Conservation (phyloP, 2,888 invertebrate species). For the Synanthedon tipuliformis region DNA sequence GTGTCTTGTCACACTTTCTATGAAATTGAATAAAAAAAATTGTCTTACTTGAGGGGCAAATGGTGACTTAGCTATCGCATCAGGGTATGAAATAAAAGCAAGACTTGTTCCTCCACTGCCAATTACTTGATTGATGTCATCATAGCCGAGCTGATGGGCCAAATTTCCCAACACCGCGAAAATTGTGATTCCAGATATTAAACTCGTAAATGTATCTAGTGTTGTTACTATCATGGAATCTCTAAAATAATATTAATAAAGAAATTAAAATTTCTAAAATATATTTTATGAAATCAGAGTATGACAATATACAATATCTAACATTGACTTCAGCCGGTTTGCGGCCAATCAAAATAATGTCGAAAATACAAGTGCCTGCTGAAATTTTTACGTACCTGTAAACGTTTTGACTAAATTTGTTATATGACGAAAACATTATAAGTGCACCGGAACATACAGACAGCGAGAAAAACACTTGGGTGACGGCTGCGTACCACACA, state of each 20-base stretch:
- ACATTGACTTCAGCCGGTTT: neutral
- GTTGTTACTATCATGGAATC: slow-evolving; percentile 85
- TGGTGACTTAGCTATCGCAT: slow-evolving; percentile 81
- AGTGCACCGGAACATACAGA: slow-evolving; percentile 82
- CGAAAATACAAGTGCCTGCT: neutral
- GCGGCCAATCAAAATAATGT: neutral
- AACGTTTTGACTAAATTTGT: slow-evolving; percentile 77
- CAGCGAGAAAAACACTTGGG: slow-evolving; percentile 84
- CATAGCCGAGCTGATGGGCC: slow-evolving; percentile 72
- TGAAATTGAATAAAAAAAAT: neutral
- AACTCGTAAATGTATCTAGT: slow-evolving; percentile 83
- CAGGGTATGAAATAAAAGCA: slow-evolving; percentile 88
- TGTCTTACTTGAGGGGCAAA: slow-evolving; percentile 76
- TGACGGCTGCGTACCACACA: slow-evolving; percentile 85
- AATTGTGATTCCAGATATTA: slow-evolving; percentile 84
- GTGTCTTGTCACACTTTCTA: neutral
- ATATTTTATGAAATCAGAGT: too few relatives aligned
- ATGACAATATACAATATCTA: neutral
- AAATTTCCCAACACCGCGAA: slow-evolving; percentile 86
- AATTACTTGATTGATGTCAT: slow-evolving; percentile 74
- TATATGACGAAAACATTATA: slow-evolving; percentile 84
- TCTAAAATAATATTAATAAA: slow-evolving; percentile 60
- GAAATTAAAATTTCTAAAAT: too few relatives aligned
- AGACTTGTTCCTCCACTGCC: slow-evolving; percentile 80
- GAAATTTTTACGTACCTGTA: slow-evolving; percentile 64